Conservation (phyloP, 2,888 invertebrate genomes). For the Andrena flavipes region DNA sequence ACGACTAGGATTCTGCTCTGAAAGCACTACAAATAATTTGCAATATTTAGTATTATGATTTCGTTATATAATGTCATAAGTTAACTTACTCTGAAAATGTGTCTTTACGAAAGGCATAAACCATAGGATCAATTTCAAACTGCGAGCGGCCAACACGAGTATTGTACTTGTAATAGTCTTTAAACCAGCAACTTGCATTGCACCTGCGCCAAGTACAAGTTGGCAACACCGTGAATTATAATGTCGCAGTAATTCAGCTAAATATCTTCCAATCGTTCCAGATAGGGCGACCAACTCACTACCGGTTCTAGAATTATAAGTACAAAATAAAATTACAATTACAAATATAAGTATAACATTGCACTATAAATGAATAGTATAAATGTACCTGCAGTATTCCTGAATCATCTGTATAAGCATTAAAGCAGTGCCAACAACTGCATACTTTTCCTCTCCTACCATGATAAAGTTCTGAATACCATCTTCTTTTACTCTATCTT, state of each 20-base stretch:
- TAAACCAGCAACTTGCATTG: slow-evolving; percentile 96
- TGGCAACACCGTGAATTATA: slow-evolving; percentile 96
- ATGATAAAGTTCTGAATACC: slow-evolving; percentile 83
- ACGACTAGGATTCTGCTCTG: slow-evolving; percentile 79
- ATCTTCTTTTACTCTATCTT: slow-evolving; percentile 82
- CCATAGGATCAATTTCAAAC: slow-evolving; percentile 93
- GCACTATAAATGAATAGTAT: background rate
- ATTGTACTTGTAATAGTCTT: slow-evolving; percentile 98
- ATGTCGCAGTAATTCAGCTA: slow-evolving; percentile 94
- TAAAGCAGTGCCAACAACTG: slow-evolving; percentile 93
- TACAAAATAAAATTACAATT: background rate
- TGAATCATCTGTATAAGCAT: slow-evolving; percentile 95
- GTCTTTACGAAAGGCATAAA: slow-evolving; percentile 90
- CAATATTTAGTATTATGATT: background rate
- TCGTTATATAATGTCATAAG: background rate
- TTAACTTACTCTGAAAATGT: slow-evolving; percentile 87
- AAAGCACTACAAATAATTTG: slow-evolving; percentile 73
- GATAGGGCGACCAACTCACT: slow-evolving; percentile 91
- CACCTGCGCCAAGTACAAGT: slow-evolving; percentile 97
- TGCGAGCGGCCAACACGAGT: slow-evolving; percentile 94
- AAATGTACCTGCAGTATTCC: slow-evolving; percentile 92
- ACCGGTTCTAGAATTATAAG: slow-evolving; percentile 76
- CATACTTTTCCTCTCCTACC: slow-evolving; percentile 90
- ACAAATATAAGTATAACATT: slow-evolving; percentile 3
- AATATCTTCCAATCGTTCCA: slow-evolving; percentile 92